Evolutionary conservation across 2,797 vertebrate species (phyloP), one percentile per base, ranked within the genome.

Genomic region (Hylomyscus alleni): DNA sequence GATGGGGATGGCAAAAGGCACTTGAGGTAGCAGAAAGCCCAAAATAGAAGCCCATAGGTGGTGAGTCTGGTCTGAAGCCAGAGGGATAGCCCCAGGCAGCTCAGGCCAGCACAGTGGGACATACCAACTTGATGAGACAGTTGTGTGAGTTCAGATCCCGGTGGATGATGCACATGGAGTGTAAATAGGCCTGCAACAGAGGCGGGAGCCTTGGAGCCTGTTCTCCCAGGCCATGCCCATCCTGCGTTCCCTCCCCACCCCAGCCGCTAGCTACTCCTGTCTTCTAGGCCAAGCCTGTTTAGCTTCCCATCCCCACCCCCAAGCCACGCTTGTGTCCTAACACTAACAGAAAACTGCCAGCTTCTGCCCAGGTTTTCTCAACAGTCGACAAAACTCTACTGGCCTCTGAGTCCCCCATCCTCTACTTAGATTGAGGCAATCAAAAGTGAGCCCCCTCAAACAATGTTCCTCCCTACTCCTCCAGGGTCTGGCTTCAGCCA

Each of bases 141-240:
- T 99, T 99, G 98, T 99, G 99, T 34, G 99, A 99, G 97, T 99
- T 99, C 98, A 99, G 99, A 94, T 99, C 99, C 98, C 99, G 98
- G 98, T 99, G 99, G 98, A 99, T 99, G 98, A 99, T 99, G 98
- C 99, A 99, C 99, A 99, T 99, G 11, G 99, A 99, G 97, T 99
- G 99, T 97, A 99, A 98, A 97, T 99, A 99, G 31, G 99, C 98
- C 99, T 99, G 97, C n/a, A 98, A 98, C 2, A 97, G 93, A 98
- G 69, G n/a, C 10, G 3, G 0, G 4, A 72, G 40, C 58, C 54
- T 34, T 0, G 6, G 50, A 89, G 40, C 44, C 31, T 1, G 2
- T 26, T 93, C 20, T 56, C 52, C 72, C 80, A 69, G 52, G 52
- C 78, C 69, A 69, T 1, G 26, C 13, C 81, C 14, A 12, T 3